Conservation (phyloP, 2,888 invertebrate species). For the Acrobasis consociella region DNA sequence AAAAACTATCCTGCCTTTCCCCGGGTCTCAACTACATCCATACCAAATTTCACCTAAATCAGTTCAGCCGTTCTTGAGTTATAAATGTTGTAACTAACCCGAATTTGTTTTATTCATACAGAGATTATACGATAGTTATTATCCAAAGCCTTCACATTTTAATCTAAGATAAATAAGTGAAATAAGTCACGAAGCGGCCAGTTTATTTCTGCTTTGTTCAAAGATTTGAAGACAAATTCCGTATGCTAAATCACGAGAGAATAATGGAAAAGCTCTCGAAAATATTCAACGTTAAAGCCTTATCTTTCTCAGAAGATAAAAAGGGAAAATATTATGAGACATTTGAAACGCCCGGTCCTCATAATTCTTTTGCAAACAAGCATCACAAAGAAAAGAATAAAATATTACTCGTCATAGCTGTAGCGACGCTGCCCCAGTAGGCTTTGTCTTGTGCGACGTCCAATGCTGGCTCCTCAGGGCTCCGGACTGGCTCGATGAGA, state of each 20-base stretch:
- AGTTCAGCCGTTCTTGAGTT: too few species aligned
- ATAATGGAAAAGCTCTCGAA: not conserved
- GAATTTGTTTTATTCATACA: too few species aligned
- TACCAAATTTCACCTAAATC: too few species aligned
- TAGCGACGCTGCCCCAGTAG: constrained; percentile 75
- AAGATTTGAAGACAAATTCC: too few species aligned
- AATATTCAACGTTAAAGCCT: constrained; percentile 1
- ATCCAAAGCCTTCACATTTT: too few species aligned
- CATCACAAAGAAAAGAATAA: constrained; percentile 3
- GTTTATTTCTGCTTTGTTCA: too few species aligned
- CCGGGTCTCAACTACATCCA: too few species aligned
- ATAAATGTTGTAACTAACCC: too few species aligned
- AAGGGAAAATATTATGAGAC: constrained; percentile 4
- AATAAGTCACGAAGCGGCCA: too few species aligned
- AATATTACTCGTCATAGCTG: constrained; percentile 66
- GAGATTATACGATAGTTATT: too few species aligned
- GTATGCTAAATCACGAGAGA: not conserved
- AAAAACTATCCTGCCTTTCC: too few species aligned
- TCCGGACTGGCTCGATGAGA: constrained; percentile 72
- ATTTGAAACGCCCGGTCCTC: not conserved
- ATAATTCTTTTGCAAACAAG: not conserved
- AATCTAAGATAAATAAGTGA: too few species aligned
- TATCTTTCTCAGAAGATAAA: not conserved
- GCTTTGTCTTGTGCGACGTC: constrained; percentile 80
- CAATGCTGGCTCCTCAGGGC: constrained; percentile 74